Evolutionary conservation across 2,113 vertebrate genomes (phyloP).

Genomic region (Dicentrarchus labrax): DNA sequence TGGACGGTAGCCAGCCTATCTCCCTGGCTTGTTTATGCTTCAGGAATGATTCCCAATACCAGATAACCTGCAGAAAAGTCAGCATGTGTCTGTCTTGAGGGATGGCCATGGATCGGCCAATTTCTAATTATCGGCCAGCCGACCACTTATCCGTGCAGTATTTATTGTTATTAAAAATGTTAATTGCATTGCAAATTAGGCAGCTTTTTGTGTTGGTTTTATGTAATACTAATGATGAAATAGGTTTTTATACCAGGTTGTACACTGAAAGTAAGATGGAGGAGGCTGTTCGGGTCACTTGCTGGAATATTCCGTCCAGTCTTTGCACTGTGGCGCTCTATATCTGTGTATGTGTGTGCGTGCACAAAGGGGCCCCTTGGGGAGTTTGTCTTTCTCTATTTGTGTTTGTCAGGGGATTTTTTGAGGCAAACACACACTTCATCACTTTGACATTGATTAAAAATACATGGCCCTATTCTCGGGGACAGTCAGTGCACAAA

Average conservation of each 20-base stretch:
- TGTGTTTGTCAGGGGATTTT: conserved; percentile 81
- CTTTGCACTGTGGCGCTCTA: conserved; percentile 8
- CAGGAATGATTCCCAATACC: conserved; percentile 82
- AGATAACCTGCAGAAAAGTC: conserved; percentile 80
- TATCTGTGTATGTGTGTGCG: not conserved
- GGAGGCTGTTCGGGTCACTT: conserved; percentile 29
- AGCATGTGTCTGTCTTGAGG: conserved; percentile 82
- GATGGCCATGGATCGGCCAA: conserved; percentile 71
- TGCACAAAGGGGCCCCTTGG: conserved; percentile 46
- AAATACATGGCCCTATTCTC: conserved; percentile 82
- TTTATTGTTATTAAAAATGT: conserved; percentile 80
- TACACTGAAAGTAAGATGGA: conserved; percentile 12
- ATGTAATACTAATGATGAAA: conserved; percentile 26
- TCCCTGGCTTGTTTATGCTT: conserved; percentile 83
- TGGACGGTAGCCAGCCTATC: conserved; percentile 79
- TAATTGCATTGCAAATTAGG: conserved; percentile 59
- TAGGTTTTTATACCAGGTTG: conserved; percentile 29
- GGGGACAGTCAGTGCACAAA: conserved; percentile 78
- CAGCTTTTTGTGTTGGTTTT: conserved; percentile 26
- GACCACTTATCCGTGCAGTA: conserved; percentile 63
- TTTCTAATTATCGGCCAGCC: conserved; percentile 78
- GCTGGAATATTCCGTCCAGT: conserved; percentile 49
- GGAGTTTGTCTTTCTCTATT: conserved; percentile 77
- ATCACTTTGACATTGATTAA: conserved; percentile 85
- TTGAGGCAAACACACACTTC: conserved; percentile 80